These are phyloP conservation scores for Subacronicta megacephala DNA, from an alignment of 2,888 invertebrate species.

Conservation along the genomic window DNA sequence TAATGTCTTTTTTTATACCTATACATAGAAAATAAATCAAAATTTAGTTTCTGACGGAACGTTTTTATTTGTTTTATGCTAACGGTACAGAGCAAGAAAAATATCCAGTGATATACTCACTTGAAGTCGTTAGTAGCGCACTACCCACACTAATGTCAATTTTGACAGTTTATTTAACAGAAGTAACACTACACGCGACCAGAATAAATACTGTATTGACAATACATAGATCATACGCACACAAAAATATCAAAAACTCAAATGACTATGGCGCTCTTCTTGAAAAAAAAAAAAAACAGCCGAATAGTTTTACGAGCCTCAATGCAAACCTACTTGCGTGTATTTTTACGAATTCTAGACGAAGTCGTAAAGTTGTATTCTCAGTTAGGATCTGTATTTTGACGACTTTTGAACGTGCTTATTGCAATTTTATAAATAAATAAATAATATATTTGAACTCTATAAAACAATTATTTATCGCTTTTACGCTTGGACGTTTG, in stretches of 20 bases:
- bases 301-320: constrained; percentile 17
- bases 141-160: constrained; percentile 14
- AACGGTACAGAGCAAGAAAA: too few species aligned
- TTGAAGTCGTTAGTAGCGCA: neutral
- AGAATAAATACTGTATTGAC: constrained; percentile 13
- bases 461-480: too few species aligned
- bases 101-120: too few species aligned
- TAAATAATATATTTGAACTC: too few species aligned
- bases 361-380: constrained; percentile 26
- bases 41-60: too few species aligned
- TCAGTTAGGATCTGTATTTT: constrained; percentile 19
- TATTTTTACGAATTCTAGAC: constrained; percentile 38
- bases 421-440: neutral
- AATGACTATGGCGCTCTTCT: constrained; percentile 19
- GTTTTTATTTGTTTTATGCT: too few species aligned
- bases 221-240: constrained; percentile 1
- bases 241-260: constrained; percentile 9
- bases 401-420: constrained; percentile 24
- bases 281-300: constrained; percentile 4
- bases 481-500: too few species aligned
- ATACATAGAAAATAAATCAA: too few species aligned
- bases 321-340: constrained; percentile 27
- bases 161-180: constrained; percentile 11
- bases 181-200: constrained; percentile 26
- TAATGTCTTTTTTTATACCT: too few species aligned